Conservation (phyloP, 37 sponge, comb jelly and placozoan genomes). For the Lycopodina hypogea region DNA sequence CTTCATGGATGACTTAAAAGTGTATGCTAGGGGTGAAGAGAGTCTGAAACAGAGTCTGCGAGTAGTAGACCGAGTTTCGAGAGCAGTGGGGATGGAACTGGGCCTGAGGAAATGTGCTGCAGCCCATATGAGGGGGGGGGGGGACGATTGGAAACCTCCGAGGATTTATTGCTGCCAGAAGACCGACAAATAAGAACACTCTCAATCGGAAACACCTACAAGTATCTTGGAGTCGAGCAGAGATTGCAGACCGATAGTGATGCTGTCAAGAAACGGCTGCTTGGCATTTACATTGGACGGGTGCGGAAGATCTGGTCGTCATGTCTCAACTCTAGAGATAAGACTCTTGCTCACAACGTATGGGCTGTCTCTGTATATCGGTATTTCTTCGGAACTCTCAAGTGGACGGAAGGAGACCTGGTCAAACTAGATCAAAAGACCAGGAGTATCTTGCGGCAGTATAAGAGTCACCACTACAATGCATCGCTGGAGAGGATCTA, state of each 20-base stretch:
- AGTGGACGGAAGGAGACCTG: neutral
- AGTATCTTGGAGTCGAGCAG: slow-evolving; percentile 28
- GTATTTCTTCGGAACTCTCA: neutral
- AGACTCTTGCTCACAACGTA: neutral
- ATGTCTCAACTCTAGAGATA: neutral
- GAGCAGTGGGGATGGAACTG: slow-evolving; percentile 30
- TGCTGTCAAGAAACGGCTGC: too few species aligned
- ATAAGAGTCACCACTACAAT: neutral
- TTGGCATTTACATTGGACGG: too few species aligned
- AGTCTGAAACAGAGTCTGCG: neutral
- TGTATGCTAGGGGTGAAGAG: neutral
- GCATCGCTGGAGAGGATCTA: neutral
- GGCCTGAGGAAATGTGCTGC: slow-evolving; percentile 35
- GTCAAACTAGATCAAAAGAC: neutral
- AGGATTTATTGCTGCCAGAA: neutral
- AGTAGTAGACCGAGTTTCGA: slow-evolving; percentile 7
- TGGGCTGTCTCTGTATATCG: neutral
- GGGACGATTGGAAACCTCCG: neutral
- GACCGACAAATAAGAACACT: neutral
- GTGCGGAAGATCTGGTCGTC: neutral
- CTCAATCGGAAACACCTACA: neutral
- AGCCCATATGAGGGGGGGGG: slow-evolving; percentile 16
- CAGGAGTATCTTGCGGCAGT: neutral
- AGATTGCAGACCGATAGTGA: too few species aligned
- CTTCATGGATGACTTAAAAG: slow-evolving; percentile 16